These are phyloP conservation scores for Gonatopus flavifemur DNA, from an alignment of 1,140 invertebrate species.

Conservation along the genomic window DNA sequence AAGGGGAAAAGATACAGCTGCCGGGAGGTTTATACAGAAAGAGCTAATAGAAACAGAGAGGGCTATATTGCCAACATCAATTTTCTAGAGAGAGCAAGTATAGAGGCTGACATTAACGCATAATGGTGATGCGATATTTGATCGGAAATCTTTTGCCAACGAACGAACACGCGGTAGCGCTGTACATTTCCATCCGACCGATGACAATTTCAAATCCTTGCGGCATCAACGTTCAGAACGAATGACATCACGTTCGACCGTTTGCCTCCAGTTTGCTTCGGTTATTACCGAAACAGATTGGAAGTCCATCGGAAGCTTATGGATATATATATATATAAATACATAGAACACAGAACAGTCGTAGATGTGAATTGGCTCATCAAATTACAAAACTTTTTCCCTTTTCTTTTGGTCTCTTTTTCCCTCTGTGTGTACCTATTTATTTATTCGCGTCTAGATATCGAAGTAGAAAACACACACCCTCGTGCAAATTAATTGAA, in stretches of 20 bases:
- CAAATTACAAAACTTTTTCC: slow-evolving; percentile 14
- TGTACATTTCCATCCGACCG: neutral
- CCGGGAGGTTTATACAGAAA: slow-evolving; percentile 2
- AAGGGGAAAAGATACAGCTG: slow-evolving; percentile 3
- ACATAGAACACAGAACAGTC: neutral
- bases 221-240: slow-evolving; percentile 11
- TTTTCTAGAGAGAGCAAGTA: slow-evolving; percentile 26
- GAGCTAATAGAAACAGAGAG: too few relatives aligned
- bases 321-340: slow-evolving; percentile 23
- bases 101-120: slow-evolving; percentile 29
- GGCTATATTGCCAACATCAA: slow-evolving; percentile 22
- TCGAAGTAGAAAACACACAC: neutral
- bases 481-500: too few relatives aligned
- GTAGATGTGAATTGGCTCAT: slow-evolving; percentile 20
- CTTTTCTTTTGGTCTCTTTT: neutral
- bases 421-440: slow-evolving; percentile 3
- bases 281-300: slow-evolving; percentile 40
- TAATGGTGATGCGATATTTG: slow-evolving; percentile 18
- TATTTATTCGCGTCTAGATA: too few relatives aligned
- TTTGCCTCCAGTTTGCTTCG: slow-evolving; percentile 30
- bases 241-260: slow-evolving; percentile 35
- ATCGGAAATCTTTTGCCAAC: slow-evolving; percentile 24
- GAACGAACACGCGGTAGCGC: neutral
- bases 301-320: slow-evolving; percentile 28
- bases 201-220: slow-evolving; percentile 24